Base-by-base conservation (phyloP, 2,888 invertebrate species). In the Xestia xanthographa region DNA sequence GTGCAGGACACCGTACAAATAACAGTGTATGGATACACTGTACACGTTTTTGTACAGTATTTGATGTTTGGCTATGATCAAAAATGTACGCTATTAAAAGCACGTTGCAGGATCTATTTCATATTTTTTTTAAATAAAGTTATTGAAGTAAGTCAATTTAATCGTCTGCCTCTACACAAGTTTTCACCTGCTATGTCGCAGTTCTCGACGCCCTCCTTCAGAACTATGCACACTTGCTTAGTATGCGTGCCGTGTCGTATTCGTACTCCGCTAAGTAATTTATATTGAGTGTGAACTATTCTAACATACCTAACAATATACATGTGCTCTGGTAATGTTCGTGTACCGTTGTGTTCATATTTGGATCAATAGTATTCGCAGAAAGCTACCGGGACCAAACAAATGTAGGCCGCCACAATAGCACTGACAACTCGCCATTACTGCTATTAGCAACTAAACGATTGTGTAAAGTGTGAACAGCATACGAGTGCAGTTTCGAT, bases 361-460 rank as follows among this genome's bases (percentile, higher is more conserved):
- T 80, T 62, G 43, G 68, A 85, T 69, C 66, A 72, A 77, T 83
- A 74, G 63, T 63, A 69, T 72, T 83, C 66, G 66, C 66, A 75
- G 48, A 82, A 75, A 69, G 71, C 73, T 58, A 67, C 60, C 45
- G 72, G 72, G 60, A 70, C 56, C 56, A 72, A 77, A 74, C 62
- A 62, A 74, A 86, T 82, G 68, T 85, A 82, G 86, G 75, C 72
- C 75, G 72, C 78, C 79, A 72, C 75, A 75, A 75, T 45, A 75
- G 66, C 68, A 68, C 60, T 75, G 66, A 82, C 84, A 73, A 75
- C 58, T 74, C 69, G 41, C 65, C 65, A 71, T 80, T 69, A 66
- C 29, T 41, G 66, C 65, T 71, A 81, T 75, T 82, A 85, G 56
- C 56, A 34, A n/a, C 62, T 71, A 71, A 71, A 76, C 71, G 73